Conservation (phyloP, 1,140 invertebrate species). For the Brachionus angularis region DNA sequence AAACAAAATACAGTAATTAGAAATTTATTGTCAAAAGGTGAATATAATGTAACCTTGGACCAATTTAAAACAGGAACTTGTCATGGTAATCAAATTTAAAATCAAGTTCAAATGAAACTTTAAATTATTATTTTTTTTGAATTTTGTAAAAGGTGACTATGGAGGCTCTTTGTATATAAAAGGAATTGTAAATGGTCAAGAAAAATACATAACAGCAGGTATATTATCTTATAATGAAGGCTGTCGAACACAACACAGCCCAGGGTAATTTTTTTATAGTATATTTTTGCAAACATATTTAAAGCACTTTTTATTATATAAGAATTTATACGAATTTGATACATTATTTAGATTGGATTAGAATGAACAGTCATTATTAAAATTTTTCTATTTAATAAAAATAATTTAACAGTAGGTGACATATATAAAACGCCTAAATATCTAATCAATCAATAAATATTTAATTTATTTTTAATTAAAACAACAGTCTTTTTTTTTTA, state of each 20-base stretch:
- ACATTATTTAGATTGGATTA: slow-evolving; percentile 16
- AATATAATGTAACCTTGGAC: background rate
- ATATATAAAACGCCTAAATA: no score
- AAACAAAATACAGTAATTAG: background rate
- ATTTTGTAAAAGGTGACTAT: slow-evolving; percentile 30
- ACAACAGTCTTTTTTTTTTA: no score
- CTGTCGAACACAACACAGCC: background rate
- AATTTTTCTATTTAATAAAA: background rate
- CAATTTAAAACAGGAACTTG: slow-evolving; percentile 1
- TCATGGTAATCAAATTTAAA: slow-evolving; percentile 1
- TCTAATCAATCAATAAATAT: no score
- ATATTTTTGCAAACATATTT: background rate
- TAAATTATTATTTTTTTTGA: background rate
- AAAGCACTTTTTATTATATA: background rate
- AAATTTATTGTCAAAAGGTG: slow-evolving; percentile 1
- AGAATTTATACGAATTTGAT: slow-evolving; percentile 23
- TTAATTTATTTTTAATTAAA: no score
- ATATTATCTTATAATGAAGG: slow-evolving; percentile 36
- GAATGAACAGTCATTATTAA: slow-evolving; percentile 8
- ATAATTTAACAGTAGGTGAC: background rate
- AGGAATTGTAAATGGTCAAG: background rate
- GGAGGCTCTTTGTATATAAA: slow-evolving; percentile 3
- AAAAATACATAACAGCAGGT: slow-evolving; percentile 9
- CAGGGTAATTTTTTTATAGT: slow-evolving; percentile 16
- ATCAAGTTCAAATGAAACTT: no score